These are phyloP conservation scores for Phyllotreta cruciferae DNA, from an alignment of 2,888 invertebrate species.

Conservation along the genomic window DNA sequence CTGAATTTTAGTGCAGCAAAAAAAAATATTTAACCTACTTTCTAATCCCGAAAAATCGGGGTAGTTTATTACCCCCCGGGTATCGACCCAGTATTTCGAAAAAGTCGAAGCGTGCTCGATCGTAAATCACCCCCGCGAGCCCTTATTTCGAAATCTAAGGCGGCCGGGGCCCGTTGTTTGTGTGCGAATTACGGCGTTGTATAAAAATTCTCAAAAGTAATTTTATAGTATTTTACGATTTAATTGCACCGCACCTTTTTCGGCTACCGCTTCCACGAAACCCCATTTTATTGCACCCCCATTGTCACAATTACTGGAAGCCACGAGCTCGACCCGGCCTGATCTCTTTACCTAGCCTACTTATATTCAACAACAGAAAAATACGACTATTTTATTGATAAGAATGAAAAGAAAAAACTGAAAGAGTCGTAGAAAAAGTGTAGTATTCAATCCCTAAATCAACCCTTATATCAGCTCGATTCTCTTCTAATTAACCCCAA, in stretches of 20 bases:
- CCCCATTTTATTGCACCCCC: conserved; percentile 35
- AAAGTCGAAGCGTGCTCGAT: conserved; percentile 47
- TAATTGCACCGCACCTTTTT: conserved; percentile 41
- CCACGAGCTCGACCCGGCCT: conserved; percentile 38
- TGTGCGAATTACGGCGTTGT: conserved; percentile 37
- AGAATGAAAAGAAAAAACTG: too few relatives aligned
- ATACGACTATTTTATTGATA: too few relatives aligned
- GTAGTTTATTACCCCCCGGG: too few relatives aligned
- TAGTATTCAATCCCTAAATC: too few relatives aligned
- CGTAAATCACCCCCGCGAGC: conserved; percentile 43
- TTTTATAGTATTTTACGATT: conserved; percentile 50
- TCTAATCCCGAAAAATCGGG: conserved; percentile 50
- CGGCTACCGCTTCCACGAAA: conserved; percentile 41
- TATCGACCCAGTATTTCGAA: conserved; percentile 50
- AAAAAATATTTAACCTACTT: conserved; percentile 47
- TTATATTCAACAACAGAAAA: too few relatives aligned
- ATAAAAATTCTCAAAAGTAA: conserved; percentile 46
- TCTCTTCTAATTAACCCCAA: too few relatives aligned
- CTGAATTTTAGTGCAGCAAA: too few relatives aligned
- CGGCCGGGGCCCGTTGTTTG: conserved; percentile 38
- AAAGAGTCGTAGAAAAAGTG: too few relatives aligned
- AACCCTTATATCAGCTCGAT: too few relatives aligned
- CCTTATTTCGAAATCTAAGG: too few relatives aligned
- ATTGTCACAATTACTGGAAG: conserved; percentile 42
- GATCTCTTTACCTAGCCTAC: too few relatives aligned